Base-by-base conservation (phyloP, 2,113 vertebrate genomes). In the Glaucidium brasilianum region DNA sequence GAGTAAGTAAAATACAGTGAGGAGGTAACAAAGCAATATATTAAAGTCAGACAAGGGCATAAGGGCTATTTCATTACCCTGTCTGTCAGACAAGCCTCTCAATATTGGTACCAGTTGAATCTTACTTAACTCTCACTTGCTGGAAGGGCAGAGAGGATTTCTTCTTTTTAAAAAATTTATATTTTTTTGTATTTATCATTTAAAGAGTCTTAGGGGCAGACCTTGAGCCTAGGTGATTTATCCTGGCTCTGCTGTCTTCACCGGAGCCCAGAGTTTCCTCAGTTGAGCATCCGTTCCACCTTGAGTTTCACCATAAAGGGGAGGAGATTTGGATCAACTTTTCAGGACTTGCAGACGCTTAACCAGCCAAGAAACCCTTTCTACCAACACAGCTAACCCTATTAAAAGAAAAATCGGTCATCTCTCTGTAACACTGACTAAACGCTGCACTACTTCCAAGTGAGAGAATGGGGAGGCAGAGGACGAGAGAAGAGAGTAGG, bases 261-360 rank as follows among this genome's bases (percentile, higher is more conserved):
- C 34, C 73, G 35, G 39, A 85, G 64, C 41, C 19, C 71, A 11
- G 18, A 80, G 69, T 87, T 95, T 52, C 62, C 15, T 39, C 53
- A 58, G 69, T 29, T 3, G 32, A 84, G 79, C 75, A 86, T 72
- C 75, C 6, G 10, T 86, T 75, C 53, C 19, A 2, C 47, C 77
- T 78, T 17, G 52, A 29, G 59, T 20, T 69, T 78, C 92, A 78
- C 73, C 62, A 29, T 12, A 55, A 91, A 85, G 87, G 90, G 91
- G 67, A 94, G 92, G 92, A 96, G 80, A 94, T 66, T 52, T 85
- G 62, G 55, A 91, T 43, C 66, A 85, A 91, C 84, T 94, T 88
- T 91, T 76, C 67, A 25, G 62, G 74, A 79, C 74, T 85, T 49
- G 37, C 47, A 58, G 45, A 41, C 11, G 37, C 52, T 68, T 67